Base-by-base conservation (phyloP, 2,797 vertebrate species). In the Naso thynnoides region DNA sequence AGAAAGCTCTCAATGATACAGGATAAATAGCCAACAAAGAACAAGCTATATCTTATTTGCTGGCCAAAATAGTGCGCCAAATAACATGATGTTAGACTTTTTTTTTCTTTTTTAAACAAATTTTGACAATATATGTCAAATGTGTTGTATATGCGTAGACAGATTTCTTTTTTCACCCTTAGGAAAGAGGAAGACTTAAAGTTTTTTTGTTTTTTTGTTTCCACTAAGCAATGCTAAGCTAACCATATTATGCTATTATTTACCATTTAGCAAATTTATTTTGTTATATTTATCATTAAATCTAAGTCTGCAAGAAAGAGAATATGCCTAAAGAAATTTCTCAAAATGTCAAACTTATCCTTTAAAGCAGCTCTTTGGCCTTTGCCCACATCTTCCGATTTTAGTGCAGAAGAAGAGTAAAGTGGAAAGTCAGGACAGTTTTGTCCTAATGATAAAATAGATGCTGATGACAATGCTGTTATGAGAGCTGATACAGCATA, bases 401-500 rank as follows among this genome's bases (percentile, higher is more conserved):
- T 58, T 52, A 73, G 36, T 52, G 58, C 63, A n/a, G 60, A 81
- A 47, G 62, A 83, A 29, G 66, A 67, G 57, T 55, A 58, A 79
- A 86, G 76, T 83, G 85, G 78, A 78, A 77, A 9, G 63, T 72
- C 59, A 70, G 76, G 76, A 26, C 14, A 33, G 55, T 67, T 79
- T 73, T 59, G 71, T 59, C 57, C 66, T 71, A 78, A 87, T 77
- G 78, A 73, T 86, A 47, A 85, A 82, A 87, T 42, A 76, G 78
- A 87, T 80, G 81, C 66, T 79, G 86, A 89, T 89, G 87, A 87
- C 73, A 73, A 73, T 39, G 83, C 87, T 72, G 62, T 83, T 80
- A 63, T 55, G 80, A 38, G 50, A 72, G 85, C 83, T 91, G 87
- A 91, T 74, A 39, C 76, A 77, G 84, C 84, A 78, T 49, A 64